These are phyloP conservation scores for Amazona ochrocephala DNA, from an alignment of 2,797 vertebrate genomes.

Conservation along the genomic window DNA sequence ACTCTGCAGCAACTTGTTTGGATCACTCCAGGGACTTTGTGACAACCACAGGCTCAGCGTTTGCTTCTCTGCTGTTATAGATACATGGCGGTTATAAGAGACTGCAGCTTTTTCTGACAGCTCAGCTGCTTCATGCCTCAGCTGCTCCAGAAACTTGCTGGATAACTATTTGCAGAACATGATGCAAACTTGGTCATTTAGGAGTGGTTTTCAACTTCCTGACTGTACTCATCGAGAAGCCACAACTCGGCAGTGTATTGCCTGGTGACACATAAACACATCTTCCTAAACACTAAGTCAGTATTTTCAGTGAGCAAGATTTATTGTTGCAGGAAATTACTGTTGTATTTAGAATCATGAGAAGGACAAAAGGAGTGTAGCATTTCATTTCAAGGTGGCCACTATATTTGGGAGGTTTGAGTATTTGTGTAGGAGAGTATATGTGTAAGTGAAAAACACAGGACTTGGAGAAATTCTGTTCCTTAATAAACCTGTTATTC, in stretches of 20 bases:
- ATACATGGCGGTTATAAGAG: neutral
- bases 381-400: neutral
- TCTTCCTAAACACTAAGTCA: slow-evolving; percentile 21
- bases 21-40: neutral
- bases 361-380: neutral
- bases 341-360: neutral
- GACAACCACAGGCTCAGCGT: neutral
- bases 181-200: slow-evolving; percentile 53
- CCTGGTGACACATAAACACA: slow-evolving; percentile 45
- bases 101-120: slow-evolving; percentile 15
- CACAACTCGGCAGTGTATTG: slow-evolving; percentile 33
- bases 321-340: neutral
- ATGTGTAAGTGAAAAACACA: neutral
- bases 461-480: neutral
- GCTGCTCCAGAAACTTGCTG: slow-evolving; percentile 41
- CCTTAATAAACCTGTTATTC: neutral
- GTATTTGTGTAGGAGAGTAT: neutral
- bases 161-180: slow-evolving; percentile 65
- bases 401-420: neutral
- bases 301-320: slow-evolving; percentile 17
- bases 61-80: neutral
- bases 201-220: slow-evolving; percentile 65
- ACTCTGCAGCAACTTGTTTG: neutral
- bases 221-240: slow-evolving; percentile 32
- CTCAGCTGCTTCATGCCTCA: slow-evolving; percentile 44